A percentile compares a stretch with the other conserved stretches of the same genome.
phyloP scores from a whole-genome alignment of 2,113 vertebrate genomes.

The Prochilodus magdalenae region DNA sequence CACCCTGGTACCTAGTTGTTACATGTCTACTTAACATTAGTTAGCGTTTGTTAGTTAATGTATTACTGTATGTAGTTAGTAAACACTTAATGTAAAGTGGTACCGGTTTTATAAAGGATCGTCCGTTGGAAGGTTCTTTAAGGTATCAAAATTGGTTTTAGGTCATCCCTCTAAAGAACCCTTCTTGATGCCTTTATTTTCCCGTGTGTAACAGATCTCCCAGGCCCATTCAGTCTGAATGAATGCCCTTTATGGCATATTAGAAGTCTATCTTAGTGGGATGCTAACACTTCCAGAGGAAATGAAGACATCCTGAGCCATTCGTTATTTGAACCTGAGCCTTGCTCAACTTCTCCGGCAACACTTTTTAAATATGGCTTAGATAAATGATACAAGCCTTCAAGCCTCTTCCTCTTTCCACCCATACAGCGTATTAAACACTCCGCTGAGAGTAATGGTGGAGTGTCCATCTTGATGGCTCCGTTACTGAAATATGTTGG shows the following conservation, averaged over 20 bases:
- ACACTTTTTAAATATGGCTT: slow-evolving; percentile 58
- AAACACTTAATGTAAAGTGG: too few species aligned
- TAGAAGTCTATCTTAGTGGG: slow-evolving; percentile 66
- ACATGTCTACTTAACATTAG: too few species aligned
- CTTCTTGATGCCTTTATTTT: not conserved
- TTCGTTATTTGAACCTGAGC: slow-evolving; percentile 63
- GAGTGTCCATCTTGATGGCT: slow-evolving; percentile 70
- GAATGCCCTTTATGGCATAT: slow-evolving; percentile 69
- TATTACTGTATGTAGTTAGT: too few species aligned
- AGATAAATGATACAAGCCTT: slow-evolving; percentile 65
- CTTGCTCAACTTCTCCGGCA: slow-evolving; percentile 67
- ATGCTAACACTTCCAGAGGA: slow-evolving; percentile 68
- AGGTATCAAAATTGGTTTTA: not conserved
- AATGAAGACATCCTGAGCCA: slow-evolving; percentile 68
- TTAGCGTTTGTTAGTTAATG: too few species aligned
- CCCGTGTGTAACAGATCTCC: not conserved
- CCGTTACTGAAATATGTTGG: slow-evolving; percentile 77
- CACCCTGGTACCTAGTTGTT: too few species aligned
- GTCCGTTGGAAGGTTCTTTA: too few species aligned
- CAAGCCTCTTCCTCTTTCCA: slow-evolving; percentile 47
- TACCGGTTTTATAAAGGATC: too few species aligned
- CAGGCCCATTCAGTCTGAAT: slow-evolving; percentile 59
- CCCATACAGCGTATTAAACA: slow-evolving; percentile 66
- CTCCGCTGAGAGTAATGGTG: slow-evolving; percentile 70
- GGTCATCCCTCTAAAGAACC: not conserved